Conservation (phyloP, 2,113 vertebrate genomes). For the Montifringilla adamsi region DNA sequence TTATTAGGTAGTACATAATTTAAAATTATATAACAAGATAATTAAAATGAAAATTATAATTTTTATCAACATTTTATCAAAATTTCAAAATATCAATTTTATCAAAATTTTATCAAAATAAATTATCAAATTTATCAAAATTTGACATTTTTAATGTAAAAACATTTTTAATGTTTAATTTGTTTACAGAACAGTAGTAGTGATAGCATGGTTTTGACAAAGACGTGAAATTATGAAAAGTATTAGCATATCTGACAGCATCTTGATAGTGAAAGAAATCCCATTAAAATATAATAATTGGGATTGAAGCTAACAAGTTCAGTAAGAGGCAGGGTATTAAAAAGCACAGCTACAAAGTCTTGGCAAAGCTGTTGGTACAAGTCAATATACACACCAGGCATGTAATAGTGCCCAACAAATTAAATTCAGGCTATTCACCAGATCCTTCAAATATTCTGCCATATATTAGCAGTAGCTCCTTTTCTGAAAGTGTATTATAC, state of each 20-base stretch:
- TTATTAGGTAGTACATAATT: background rate
- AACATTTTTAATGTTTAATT: background rate
- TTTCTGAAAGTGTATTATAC: background rate
- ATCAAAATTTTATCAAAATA: too few species aligned
- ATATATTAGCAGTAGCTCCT: background rate
- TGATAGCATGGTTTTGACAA: background rate
- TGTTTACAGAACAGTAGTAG: background rate
- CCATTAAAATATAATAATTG: background rate
- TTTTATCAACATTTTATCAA: background rate
- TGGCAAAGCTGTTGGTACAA: background rate
- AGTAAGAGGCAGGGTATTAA: background rate
- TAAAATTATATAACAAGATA: background rate
- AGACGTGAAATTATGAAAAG: background rate
- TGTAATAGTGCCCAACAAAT: background rate
- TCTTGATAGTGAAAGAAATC: background rate
- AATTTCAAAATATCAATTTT: too few species aligned
- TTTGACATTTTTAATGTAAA: background rate
- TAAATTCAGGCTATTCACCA: background rate
- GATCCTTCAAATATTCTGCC: background rate
- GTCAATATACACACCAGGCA: background rate
- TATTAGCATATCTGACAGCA: background rate
- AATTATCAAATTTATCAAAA: background rate
- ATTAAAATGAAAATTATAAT: background rate
- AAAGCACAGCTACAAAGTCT: background rate
- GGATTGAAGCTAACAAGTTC: background rate